These are phyloP conservation scores for Halcyon leucocephala DNA, from an alignment of 2,797 vertebrate genomes.

Conservation along the genomic window DNA sequence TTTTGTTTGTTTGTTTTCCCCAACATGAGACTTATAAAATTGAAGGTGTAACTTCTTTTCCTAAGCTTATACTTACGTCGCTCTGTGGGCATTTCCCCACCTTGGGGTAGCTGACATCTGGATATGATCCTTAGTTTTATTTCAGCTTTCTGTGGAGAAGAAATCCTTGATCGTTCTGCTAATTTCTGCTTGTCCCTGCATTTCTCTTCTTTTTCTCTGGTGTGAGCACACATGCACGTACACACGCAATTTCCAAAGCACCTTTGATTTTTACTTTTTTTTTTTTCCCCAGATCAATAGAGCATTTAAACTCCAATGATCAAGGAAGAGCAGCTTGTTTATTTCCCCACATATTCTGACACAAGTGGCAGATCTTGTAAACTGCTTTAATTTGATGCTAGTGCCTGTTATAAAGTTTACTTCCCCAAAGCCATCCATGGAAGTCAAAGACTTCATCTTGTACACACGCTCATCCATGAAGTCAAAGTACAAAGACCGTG, in stretches of 20 bases:
- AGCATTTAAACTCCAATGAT: constrained; percentile 70
- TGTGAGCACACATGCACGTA: constrained; percentile 20
- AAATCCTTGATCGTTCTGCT: neutral
- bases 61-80: neutral
- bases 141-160: neutral
- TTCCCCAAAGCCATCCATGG: constrained; percentile 47
- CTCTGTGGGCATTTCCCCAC: neutral
- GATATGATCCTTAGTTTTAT: neutral
- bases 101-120: neutral
- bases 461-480: neutral
- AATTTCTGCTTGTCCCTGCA: neutral
- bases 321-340: constrained; percentile 63
- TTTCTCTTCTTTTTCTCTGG: neutral
- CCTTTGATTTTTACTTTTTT: constrained; percentile 57
- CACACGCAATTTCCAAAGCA: constrained; percentile 32
- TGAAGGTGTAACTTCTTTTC: neutral
- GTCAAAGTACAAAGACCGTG: neutral
- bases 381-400: constrained; percentile 60
- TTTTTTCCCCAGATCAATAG: constrained; percentile 49
- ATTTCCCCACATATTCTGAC: constrained; percentile 57
- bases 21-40: neutral
- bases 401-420: constrained; percentile 56
- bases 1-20: neutral
- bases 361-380: constrained; percentile 37
- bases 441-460: neutral